Conservation (phyloP, 35 echinoderm and acorn worm species). For the Lytechinus pictus region DNA sequence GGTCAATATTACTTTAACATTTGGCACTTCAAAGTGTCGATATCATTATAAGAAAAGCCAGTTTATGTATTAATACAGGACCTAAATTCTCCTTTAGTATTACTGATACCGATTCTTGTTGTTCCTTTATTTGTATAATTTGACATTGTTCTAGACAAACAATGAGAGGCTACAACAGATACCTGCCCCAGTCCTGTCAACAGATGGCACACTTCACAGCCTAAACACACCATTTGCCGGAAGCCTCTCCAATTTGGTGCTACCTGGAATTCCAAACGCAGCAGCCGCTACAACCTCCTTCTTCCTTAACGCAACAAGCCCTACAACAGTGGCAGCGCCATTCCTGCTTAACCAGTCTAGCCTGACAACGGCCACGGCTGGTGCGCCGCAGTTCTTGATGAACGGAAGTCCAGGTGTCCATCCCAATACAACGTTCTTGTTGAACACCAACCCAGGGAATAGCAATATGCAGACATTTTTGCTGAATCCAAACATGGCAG, state of each 20-base stretch:
- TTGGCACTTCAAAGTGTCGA: neutral
- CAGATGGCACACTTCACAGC: neutral
- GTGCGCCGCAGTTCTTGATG: slow-evolving; percentile 26
- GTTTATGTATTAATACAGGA: neutral
- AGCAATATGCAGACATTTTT: slow-evolving; percentile 45
- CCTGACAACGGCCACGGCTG: slow-evolving; percentile 31
- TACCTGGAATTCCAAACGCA: slow-evolving; percentile 19
- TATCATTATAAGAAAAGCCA: neutral
- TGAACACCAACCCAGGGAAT: neutral
- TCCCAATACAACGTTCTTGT: slow-evolving; percentile 45
- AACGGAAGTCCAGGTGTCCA: slow-evolving; percentile 4
- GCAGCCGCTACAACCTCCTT: neutral
- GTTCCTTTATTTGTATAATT: neutral
- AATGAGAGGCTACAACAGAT: slow-evolving; percentile 6
- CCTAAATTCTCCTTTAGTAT: neutral
- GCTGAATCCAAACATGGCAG: slow-evolving; percentile 27
- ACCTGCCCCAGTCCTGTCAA: neutral
- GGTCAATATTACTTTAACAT: neutral
- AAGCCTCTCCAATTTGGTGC: slow-evolving; percentile 42
- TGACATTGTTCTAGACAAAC: neutral
- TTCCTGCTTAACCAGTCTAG: slow-evolving; percentile 34
- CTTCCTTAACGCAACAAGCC: slow-evolving; percentile 28
- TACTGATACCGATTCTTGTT: neutral
- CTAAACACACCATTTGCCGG: neutral
- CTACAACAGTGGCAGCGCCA: slow-evolving; percentile 40